phyloP scores from a whole-genome alignment of 2,888 invertebrate genomes.

The Amiota communis region DNA sequence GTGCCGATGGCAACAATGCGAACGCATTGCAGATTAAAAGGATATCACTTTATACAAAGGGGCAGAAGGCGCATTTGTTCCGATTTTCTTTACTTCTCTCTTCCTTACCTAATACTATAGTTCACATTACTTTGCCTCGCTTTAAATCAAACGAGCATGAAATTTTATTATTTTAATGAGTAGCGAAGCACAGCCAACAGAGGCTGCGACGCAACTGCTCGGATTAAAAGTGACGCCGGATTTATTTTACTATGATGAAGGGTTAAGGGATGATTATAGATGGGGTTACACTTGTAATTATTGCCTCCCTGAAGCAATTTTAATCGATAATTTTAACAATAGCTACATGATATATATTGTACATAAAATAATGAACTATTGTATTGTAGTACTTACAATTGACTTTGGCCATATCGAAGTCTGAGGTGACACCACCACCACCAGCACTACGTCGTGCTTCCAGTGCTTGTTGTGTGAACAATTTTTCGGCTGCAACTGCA shows the following conservation, averaged over 20 bases:
- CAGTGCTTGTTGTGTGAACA: conserved; percentile 69
- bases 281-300: background rate
- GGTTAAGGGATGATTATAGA: conserved; percentile 15
- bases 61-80: conserved; percentile 27
- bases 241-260: background rate
- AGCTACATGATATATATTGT: background rate
- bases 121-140: conserved; percentile 22
- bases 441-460: conserved; percentile 57
- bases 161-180: conserved; percentile 44
- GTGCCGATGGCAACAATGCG: background rate
- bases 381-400: conserved; percentile 72
- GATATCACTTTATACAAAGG: conserved; percentile 46
- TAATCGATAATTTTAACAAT: background rate
- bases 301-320: background rate
- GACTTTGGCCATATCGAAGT: conserved; percentile 73
- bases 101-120: background rate
- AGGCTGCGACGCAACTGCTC: background rate
- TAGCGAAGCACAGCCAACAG: conserved; percentile 13
- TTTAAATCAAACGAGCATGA: conserved; percentile 40
- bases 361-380: background rate
- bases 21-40: conserved; percentile 48
- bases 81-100: background rate
- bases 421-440: conserved; percentile 37
- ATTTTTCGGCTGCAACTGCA: conserved; percentile 56
- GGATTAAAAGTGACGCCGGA: conserved; percentile 13